Evolutionary conservation across 2,888 invertebrate genomes (phyloP), one percentile per base, ranked within the genome.

Genomic region (Cinara cedri): DNA sequence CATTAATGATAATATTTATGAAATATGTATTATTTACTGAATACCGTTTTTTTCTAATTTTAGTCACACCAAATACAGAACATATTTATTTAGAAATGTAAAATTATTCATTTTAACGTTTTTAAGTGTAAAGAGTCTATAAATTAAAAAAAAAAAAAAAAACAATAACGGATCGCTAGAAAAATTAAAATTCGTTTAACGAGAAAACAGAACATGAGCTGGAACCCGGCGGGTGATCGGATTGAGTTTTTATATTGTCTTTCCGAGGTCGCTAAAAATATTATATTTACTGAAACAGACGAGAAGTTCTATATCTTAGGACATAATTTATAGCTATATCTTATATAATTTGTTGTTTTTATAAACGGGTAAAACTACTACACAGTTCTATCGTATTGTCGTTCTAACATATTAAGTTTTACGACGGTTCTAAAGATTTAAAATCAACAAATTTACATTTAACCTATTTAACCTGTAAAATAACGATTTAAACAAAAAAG

Each of bases 111-210:
- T n/a, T 49, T 42, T 19, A 9, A 51, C 51, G 34, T 74, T 63
- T 72, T 65, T 8, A 16, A 42, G 54, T 74, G 62, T 54, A 54
- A 63, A 54, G 42, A n/a, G 42, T n/a, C 54, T 21, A 54, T 54
- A 54, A 74, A 54, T 74, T 42, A 54, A 74, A 74, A 74, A 57
- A 46, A 72, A 72, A 74, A 74, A 72, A 72, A 46, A 72, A 72
- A 74, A 74, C 74, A 63, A 63, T 63, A 51, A n/a, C 42, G 4
- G 42, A 16, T 49, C 16, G 19, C 62, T 19, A 14, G 10, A 54
- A 74, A 74, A 74, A 54, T 14, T 26, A 54, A 1, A 42, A 26
- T 8, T 19, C 16, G 21, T 74, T 74, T 54, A 42, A 74, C n/a
- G n/a, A 74, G 42, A 42, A 8, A 42, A 63, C 51, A 34, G 6